Percentiles rank a stretch among this genome's conserved stretches.
phyloP scores from a whole-genome alignment of 1,140 invertebrate species.

The Saxidomus purpurata region DNA sequence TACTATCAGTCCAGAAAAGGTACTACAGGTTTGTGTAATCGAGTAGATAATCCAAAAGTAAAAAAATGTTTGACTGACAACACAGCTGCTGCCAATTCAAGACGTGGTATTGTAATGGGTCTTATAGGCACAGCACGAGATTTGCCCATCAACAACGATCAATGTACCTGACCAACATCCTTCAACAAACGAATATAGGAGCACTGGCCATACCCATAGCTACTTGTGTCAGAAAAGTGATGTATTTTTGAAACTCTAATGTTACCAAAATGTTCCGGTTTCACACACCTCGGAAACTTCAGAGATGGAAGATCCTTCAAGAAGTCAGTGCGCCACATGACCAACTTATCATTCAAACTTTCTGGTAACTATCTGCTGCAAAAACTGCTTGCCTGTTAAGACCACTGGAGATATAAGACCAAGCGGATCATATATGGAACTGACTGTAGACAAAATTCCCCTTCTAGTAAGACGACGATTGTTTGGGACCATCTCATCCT shows the following conservation, averaged over 20 bases:
- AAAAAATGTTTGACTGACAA: constrained; percentile 67
- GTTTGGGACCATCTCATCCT: neutral
- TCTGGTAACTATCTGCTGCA: constrained; percentile 60
- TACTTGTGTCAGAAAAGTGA: constrained; percentile 73
- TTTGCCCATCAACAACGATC: constrained; percentile 70
- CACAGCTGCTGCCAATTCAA: constrained; percentile 73
- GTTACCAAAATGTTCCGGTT: constrained; percentile 64
- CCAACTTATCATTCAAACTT: constrained; percentile 39
- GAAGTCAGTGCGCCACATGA: constrained; percentile 63
- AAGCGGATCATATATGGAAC: constrained; percentile 69
- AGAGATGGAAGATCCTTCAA: constrained; percentile 46
- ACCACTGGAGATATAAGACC: constrained; percentile 63
- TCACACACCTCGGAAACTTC: constrained; percentile 65
- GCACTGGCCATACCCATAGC: constrained; percentile 70
- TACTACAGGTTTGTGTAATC: constrained; percentile 29
- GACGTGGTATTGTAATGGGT: constrained; percentile 67
- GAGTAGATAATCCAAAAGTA: constrained; percentile 51
- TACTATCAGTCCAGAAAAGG: constrained; percentile 69
- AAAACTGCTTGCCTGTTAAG: constrained; percentile 52
- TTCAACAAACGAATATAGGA: constrained; percentile 67
- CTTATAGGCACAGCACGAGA: constrained; percentile 71
- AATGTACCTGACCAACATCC: constrained; percentile 57
- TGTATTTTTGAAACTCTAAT: constrained; percentile 52
- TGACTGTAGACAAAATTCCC: constrained; percentile 41
- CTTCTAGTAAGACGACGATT: constrained; percentile 56